Conservation (phyloP, 2,797 vertebrate genomes). For the Acridotheres tristis region DNA sequence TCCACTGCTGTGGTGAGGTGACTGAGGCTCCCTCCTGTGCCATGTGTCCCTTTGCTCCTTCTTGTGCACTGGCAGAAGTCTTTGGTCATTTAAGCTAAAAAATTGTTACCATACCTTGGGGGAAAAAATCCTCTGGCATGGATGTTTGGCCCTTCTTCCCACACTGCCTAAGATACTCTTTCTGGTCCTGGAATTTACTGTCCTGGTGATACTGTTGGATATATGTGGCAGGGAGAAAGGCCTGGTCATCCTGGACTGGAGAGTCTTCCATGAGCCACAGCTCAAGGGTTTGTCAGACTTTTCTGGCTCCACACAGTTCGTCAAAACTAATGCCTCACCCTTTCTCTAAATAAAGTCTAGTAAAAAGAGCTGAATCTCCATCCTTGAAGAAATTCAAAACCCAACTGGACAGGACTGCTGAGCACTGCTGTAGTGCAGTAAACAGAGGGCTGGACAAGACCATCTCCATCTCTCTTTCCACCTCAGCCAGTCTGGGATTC, state of each 20-base stretch:
- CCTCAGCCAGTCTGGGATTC: neutral
- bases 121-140: neutral
- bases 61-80: accelerated
- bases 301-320: neutral
- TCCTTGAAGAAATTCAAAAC: neutral
- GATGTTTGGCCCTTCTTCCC: neutral
- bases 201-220: neutral
- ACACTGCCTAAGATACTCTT: neutral
- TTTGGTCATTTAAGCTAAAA: neutral
- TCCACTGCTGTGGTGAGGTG: neutral
- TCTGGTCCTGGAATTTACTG: neutral
- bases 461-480: neutral
- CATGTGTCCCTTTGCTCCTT: neutral
- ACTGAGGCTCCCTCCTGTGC: accelerated
- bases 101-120: accelerated
- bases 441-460: neutral
- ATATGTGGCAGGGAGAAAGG: neutral
- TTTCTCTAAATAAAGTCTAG: neutral
- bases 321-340: neutral
- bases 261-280: neutral
- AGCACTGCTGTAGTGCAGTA: neutral
- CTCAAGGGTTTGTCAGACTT: neutral
- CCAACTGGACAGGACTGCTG: neutral
- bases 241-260: neutral
- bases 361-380: neutral